Base-by-base conservation (phyloP, 2,888 invertebrate genomes). In the Branchipolynoe longqiensis region DNA sequence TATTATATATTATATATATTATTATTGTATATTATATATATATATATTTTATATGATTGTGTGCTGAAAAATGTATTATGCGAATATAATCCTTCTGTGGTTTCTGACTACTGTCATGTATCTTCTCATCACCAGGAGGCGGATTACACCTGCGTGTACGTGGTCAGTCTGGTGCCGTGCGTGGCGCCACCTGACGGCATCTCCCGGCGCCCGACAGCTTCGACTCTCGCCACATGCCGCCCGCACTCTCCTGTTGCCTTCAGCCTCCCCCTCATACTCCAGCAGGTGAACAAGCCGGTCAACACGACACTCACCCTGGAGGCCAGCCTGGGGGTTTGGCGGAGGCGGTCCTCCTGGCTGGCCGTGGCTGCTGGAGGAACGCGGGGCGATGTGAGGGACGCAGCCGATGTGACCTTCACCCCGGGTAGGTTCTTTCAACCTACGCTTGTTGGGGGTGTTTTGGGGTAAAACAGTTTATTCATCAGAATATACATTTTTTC, bases 261-360 rank as follows among this genome's bases (percentile, higher is more conserved):
- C 89, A 92, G 92, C 85, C 90, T 94, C 48, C 91, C 92, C 74
- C 91, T 93, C 86, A 89, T 93, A 84, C 92, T 94, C 87, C 93
- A 94, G 88, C 94, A 93, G 88, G 92, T 94, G 84, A 93, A 92
- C 87, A 93, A 93, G 86, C 92, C 93, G 0, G 93, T 94, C 18
- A 90, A 93, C 1, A 89, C 91, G 3, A 88, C 92, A 87, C 93
- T 92, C 89, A 93, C 91, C 85, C 90, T 93, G 74, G 91, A 93
- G 86, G 93, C 93, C 0, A 90, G 92, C 41, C 92, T 94, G 84
- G 90, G 91, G 62, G 89, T 94, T 86, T 89, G 91, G 87, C 86
- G 92, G 69, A 91, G 92, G 84, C 89, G 90, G 85, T 91, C 91
- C 2, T 83, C 91, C 2, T 94, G 93, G 93, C 85, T 93, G 83